phyloP scores from a whole-genome alignment of 2,113 vertebrate species.

The Thunnus maccoyii region DNA sequence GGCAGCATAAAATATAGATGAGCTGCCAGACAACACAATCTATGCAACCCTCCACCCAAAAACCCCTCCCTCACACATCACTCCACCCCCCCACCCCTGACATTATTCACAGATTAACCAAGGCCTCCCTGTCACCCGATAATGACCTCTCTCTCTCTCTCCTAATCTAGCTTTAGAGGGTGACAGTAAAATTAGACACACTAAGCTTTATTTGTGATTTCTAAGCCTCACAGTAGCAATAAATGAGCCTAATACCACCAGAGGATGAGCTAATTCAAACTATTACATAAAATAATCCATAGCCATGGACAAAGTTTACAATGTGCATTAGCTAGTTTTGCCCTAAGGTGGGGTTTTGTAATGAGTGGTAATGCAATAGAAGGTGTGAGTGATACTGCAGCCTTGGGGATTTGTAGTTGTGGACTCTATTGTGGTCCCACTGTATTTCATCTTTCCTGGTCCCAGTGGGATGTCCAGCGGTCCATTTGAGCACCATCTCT shows the following conservation, averaged over 20 bases:
- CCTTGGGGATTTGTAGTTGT: constrained; percentile 78
- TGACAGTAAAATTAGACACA: constrained; percentile 79
- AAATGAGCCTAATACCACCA: constrained; percentile 49
- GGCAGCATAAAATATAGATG: constrained; percentile 99
- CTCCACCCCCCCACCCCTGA: constrained; percentile 83
- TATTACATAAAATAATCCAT: constrained; percentile 33
- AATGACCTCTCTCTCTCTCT: constrained; percentile 78
- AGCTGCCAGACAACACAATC: constrained; percentile 92
- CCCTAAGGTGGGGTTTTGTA: constrained; percentile 74
- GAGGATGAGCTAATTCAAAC: constrained; percentile 39
- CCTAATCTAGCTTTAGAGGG: constrained; percentile 61
- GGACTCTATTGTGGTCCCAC: constrained; percentile 73
- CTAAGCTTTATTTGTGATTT: constrained; percentile 55
- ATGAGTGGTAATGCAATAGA: constrained; percentile 75
- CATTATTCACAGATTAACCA: constrained; percentile 97
- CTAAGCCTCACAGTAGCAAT: constrained; percentile 33
- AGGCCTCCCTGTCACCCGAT: constrained; percentile 80
- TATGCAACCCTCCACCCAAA: constrained; percentile 60
- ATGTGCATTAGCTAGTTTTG: constrained; percentile 57
- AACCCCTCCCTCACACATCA: constrained; percentile 60
- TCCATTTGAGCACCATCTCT: constrained; percentile 73
- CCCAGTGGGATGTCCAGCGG: constrained; percentile 75
- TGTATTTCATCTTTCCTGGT: constrained; percentile 75
- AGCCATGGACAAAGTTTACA: constrained; percentile 56
- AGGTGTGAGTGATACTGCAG: constrained; percentile 67